phyloP scores from a whole-genome alignment of 53 echinoderm and acorn worm genomes.

The Antedon mediterranea region DNA sequence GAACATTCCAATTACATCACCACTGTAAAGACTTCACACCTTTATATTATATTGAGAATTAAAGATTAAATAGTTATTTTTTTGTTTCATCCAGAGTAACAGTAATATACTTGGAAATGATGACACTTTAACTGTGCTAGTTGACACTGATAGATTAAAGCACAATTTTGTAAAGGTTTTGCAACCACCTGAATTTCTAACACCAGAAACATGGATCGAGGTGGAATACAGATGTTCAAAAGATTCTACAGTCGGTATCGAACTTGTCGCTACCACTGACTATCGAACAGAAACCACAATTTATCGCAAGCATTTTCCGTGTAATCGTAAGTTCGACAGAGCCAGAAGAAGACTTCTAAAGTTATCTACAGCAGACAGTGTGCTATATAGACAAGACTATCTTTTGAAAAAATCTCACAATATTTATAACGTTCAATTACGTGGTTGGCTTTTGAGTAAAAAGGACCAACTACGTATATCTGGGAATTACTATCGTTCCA shows the following conservation, averaged over 20 bases:
- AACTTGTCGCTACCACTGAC: neutral
- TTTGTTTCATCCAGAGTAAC: neutral
- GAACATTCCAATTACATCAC: no score
- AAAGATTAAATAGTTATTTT: neutral
- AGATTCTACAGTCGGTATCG: neutral
- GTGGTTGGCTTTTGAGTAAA: neutral
- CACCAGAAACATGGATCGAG: neutral
- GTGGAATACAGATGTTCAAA: neutral
- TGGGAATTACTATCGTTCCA: constrained; percentile 6
- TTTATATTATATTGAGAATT: neutral
- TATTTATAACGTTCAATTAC: neutral
- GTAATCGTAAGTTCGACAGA: neutral
- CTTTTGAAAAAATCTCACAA: neutral
- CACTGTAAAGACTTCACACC: neutral
- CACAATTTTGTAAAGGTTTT: neutral
- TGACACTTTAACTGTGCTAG: neutral
- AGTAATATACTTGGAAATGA: neutral
- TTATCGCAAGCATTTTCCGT: neutral
- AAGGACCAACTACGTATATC: neutral
- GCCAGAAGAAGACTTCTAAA: neutral
- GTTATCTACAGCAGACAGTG: neutral
- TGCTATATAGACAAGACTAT: neutral
- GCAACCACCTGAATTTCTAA: neutral
- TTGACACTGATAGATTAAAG: neutral
- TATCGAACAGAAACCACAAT: neutral